phyloP scores from a whole-genome alignment of 2,797 vertebrate genomes.

The Sebastes nivosus region DNA sequence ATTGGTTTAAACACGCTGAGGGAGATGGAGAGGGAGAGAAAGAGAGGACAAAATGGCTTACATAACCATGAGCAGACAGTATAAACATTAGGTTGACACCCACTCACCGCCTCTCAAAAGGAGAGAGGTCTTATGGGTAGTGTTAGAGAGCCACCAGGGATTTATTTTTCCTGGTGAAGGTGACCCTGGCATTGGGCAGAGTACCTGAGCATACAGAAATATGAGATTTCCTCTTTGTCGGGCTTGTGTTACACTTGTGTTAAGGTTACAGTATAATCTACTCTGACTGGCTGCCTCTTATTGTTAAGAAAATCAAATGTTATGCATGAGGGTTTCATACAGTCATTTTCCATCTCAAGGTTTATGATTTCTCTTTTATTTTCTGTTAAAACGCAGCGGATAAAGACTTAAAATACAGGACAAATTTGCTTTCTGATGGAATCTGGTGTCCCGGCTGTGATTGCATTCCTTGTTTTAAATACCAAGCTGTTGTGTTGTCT shows the following conservation, averaged over 20 bases:
- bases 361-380: neutral
- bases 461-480: conserved; percentile 52
- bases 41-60: conserved; percentile 78
- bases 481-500: conserved; percentile 60
- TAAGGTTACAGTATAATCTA: conserved; percentile 70
- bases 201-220: conserved; percentile 81
- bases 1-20: conserved; percentile 51
- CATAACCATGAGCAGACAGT: conserved; percentile 79
- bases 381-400: neutral
- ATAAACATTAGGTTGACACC: conserved; percentile 82
- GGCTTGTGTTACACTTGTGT: conserved; percentile 70
- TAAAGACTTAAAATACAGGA: neutral
- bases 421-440: conserved; percentile 40
- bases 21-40: conserved; percentile 48
- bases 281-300: conserved; percentile 13
- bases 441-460: conserved; percentile 47
- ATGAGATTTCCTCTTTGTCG: conserved; percentile 75
- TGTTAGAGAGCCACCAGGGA: conserved; percentile 69
- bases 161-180: conserved; percentile 79
- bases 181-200: conserved; percentile 78
- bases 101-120: conserved; percentile 76
- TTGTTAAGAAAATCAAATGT: conserved; percentile 8
- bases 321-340: neutral
- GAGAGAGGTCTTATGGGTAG: conserved; percentile 76
- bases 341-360: neutral